phyloP scores from a whole-genome alignment of 2,797 vertebrate species.

The Mastacembelus armatus region DNA sequence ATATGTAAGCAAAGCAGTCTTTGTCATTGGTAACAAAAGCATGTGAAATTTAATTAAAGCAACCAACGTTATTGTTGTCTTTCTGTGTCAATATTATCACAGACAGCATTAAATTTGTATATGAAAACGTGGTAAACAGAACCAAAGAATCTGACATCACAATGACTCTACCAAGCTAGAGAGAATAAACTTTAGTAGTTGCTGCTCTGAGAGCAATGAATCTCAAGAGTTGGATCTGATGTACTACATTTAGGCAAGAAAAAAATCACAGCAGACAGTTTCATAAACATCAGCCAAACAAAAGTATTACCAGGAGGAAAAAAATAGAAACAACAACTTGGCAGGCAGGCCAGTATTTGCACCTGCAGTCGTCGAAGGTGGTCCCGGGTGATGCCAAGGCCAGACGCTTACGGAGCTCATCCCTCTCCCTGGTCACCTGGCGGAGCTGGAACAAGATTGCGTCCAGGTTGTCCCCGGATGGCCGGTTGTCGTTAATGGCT shows the following conservation, averaged over 20 bases:
- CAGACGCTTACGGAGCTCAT: constrained; percentile 95
- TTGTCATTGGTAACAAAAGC: constrained; percentile 29
- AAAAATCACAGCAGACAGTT: neutral
- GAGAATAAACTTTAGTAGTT: constrained; percentile 23
- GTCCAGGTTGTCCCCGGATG: constrained; percentile 92
- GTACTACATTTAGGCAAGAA: constrained; percentile 1
- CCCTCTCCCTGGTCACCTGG: constrained; percentile 95
- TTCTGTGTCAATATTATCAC: constrained; percentile 30
- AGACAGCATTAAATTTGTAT: constrained; percentile 28
- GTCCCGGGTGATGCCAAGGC: constrained; percentile 95
- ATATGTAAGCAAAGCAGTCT: constrained; percentile 17
- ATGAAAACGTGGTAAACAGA: constrained; percentile 34
- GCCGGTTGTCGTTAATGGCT: constrained; percentile 88
- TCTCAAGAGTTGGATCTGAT: constrained; percentile 9
- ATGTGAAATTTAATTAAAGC: constrained; percentile 44
- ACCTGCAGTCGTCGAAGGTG: constrained; percentile 97
- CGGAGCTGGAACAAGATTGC: constrained; percentile 93
- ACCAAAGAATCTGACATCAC: constrained; percentile 11
- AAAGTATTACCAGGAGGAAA: constrained; percentile 5
- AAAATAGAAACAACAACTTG: constrained; percentile 26
- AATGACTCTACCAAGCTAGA: constrained; percentile 8
- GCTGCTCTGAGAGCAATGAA: constrained; percentile 20
- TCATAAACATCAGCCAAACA: constrained; percentile 10
- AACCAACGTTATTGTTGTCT: constrained; percentile 9
- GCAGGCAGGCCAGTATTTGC: constrained; percentile 36